Percentiles rank a stretch among this genome's conserved stretches.
These are phyloP conservation scores for Ditylenchus weischeri DNA, from an alignment of 2,888 invertebrate species.

Conservation along the genomic window DNA sequence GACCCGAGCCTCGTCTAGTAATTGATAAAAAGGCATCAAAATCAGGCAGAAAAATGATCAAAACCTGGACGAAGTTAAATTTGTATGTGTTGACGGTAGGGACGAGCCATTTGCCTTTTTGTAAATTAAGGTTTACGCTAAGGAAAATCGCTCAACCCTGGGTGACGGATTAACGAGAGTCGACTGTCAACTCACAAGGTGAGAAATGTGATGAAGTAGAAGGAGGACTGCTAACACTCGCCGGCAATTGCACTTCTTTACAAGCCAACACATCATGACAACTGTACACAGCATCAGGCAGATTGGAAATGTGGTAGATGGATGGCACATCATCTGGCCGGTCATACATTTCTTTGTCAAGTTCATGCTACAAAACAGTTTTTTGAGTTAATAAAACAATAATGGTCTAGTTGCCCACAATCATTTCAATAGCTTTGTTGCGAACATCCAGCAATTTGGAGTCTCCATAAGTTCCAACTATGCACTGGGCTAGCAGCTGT, in stretches of 20 bases:
- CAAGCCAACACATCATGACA: slow-evolving; percentile 17
- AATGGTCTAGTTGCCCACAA: slow-evolving; percentile 13
- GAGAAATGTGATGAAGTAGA: neutral
- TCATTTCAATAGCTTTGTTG: slow-evolving; percentile 22
- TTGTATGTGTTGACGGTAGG: no score
- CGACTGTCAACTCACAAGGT: neutral
- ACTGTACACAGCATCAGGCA: slow-evolving; percentile 18
- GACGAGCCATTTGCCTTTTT: no score
- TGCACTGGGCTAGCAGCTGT: slow-evolving; percentile 26
- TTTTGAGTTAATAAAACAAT: neutral
- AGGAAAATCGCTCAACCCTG: no score
- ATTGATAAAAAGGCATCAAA: neutral
- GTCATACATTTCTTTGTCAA: slow-evolving; percentile 20
- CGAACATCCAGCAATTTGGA: slow-evolving; percentile 3
- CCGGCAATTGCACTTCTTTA: slow-evolving; percentile 14
- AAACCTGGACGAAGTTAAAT: no score
- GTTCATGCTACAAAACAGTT: slow-evolving; percentile 19
- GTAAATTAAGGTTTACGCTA: no score
- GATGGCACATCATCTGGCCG: slow-evolving; percentile 1
- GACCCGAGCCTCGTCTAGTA: no score
- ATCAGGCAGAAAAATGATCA: no score
- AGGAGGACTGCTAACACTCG: neutral
- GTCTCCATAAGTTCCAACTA: slow-evolving; percentile 21
- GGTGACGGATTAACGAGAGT: no score
- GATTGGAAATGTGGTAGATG: slow-evolving; percentile 17